A percentile compares a stretch with the other conserved stretches of the same genome.
Conservation (phyloP, 2,888 invertebrate species). For the Harpalus rufipes region DNA sequence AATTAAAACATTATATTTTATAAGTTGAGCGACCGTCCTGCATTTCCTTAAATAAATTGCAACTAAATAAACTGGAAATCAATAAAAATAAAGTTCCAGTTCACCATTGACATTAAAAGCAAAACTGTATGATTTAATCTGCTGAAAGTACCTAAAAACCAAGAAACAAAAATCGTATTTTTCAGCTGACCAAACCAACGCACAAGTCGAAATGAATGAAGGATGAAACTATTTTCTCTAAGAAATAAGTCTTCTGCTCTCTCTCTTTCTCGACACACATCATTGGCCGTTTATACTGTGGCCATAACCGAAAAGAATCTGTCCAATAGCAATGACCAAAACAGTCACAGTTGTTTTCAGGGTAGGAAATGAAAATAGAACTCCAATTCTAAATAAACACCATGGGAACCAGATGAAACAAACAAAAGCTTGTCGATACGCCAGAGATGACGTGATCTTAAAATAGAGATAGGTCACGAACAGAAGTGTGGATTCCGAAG, state of each 20-base stretch:
- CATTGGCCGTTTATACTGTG: slow-evolving; percentile 80
- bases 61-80: slow-evolving; percentile 22
- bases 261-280: slow-evolving; percentile 81
- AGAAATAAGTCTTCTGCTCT: slow-evolving; percentile 78
- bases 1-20: not conserved
- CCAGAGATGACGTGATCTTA: slow-evolving; percentile 36
- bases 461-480: slow-evolving; percentile 34
- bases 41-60: not conserved
- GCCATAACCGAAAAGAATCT: slow-evolving; percentile 72
- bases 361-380: slow-evolving; percentile 54
- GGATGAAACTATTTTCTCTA: slow-evolving; percentile 64
- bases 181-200: slow-evolving; percentile 50
- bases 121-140: slow-evolving; percentile 27
- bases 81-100: slow-evolving; percentile 11
- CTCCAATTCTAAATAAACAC: slow-evolving; percentile 60
- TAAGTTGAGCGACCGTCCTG: not conserved
- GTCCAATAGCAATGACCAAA: slow-evolving; percentile 49
- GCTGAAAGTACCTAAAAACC: slow-evolving; percentile 11
- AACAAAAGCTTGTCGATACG: slow-evolving; percentile 20
- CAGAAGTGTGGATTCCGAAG: not conserved
- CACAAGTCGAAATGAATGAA: slow-evolving; percentile 57
- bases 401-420: slow-evolving; percentile 40
- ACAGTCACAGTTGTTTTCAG: slow-evolving; percentile 44
- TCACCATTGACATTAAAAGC: slow-evolving; percentile 31
- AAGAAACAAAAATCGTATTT: slow-evolving; percentile 23